These are phyloP conservation scores for Megaceryle alcyon DNA, from an alignment of 2,797 vertebrate genomes.

Conservation along the genomic window DNA sequence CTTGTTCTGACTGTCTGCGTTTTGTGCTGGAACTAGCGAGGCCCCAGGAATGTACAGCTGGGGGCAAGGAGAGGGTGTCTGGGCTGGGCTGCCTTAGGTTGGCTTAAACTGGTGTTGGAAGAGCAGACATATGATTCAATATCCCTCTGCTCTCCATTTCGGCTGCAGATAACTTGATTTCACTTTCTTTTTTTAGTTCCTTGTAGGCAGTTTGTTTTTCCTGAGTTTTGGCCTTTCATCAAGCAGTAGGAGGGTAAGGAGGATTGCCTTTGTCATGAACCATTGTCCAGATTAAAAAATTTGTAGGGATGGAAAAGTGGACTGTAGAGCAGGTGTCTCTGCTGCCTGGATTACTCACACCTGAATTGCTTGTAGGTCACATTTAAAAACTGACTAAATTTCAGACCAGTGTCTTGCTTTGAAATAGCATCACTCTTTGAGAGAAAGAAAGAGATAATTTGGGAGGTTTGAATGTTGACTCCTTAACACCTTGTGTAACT, in stretches of 20 bases:
- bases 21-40: background rate
- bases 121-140: background rate
- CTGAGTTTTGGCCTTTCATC: background rate
- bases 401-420: background rate
- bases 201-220: background rate
- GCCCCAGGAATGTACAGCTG: constrained; percentile 57
- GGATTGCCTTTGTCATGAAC: background rate
- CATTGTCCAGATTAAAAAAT: background rate
- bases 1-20: background rate
- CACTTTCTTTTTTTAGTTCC: background rate
- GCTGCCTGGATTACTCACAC: background rate
- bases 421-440: background rate
- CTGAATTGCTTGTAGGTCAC: background rate
- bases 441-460: background rate
- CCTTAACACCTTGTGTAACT: background rate
- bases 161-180: background rate
- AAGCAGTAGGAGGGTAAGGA: background rate
- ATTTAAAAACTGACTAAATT: background rate
- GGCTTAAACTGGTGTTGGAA: background rate
- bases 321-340: background rate
- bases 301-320: background rate
- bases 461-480: background rate
- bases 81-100: background rate
- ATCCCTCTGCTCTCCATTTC: background rate
- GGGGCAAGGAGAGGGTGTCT: constrained; percentile 41